Base-by-base conservation (phyloP, 1,140 invertebrate species). In the Drosophila azteca region DNA sequence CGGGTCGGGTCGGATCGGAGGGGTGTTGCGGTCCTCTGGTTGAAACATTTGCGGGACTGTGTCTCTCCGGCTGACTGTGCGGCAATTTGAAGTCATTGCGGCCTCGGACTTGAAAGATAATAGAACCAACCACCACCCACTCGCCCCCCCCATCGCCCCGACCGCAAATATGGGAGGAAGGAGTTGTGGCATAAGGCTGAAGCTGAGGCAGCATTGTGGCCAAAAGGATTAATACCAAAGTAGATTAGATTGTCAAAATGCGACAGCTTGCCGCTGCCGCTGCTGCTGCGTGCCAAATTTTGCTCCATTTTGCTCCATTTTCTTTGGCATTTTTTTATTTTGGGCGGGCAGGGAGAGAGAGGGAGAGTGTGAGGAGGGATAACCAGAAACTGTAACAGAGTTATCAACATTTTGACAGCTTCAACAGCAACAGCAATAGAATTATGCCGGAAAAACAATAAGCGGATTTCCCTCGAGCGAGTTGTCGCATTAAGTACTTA, bases 201-300 rank as follows among this genome's bases (percentile, higher is more conserved):
- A 24, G 24, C 24, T 26, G 24, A 26, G 55, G 58, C 31, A 55
- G 58, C 29, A 31, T 60, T 80, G 78, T 77, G 66, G 78, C 61
- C 63, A 77, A 80, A 81, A 72, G 78, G 78, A 80, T 80, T 80
- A 80, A 80, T 80, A 80, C 78, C 62, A 80, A 81, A 80, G 78
- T 53, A 80, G 78, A 80, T 80, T 80, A 80, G 78, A 80, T 80
- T 80, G 78, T 80, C 78, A 80, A 81, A 80, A 76, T 80, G 77
- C 77, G 77, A 80, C 77, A 80, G 77, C 77, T 81, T 76, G 77
- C 29, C 64, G 57, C 51, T 44, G 35, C 31, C 4, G 31, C 60
- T 51, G 20, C 52, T 35, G 29, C 29, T 31, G 61, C 50, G 62
- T 66, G 61, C 60, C 44, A 65, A 71, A 48, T 54, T 54, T 31